These are phyloP conservation scores for Lepidocyrtoides sp. DNA, from an alignment of 2,888 invertebrate species.

Conservation along the genomic window DNA sequence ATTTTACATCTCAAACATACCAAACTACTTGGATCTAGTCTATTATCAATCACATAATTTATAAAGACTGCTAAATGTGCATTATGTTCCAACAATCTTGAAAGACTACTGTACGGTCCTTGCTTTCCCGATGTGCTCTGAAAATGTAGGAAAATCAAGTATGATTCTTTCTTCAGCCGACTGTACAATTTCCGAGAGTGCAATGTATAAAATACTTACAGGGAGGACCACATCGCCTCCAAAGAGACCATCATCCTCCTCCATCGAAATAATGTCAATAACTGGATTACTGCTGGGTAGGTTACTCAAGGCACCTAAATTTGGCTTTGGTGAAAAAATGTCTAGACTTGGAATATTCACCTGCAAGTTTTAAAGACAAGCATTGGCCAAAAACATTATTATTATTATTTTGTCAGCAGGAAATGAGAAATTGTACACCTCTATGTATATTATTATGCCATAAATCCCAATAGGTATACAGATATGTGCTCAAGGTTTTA, in stretches of 20 bases:
- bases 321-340: constrained; percentile 82
- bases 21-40: constrained; percentile 91
- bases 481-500: no score
- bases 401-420: no score
- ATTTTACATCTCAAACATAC: constrained; percentile 87
- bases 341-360: constrained; percentile 81
- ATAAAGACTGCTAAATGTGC: constrained; percentile 98
- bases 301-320: constrained; percentile 77
- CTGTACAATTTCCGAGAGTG: neutral
- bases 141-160: constrained; percentile 85
- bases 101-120: constrained; percentile 95
- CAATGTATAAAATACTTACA: constrained; percentile 32
- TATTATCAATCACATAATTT: constrained; percentile 95
- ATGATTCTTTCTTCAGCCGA: neutral
- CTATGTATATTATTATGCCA: no score
- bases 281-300: constrained; percentile 78
- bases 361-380: constrained; percentile 50
- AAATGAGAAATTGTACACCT: no score
- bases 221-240: constrained; percentile 69
- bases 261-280: constrained; percentile 94
- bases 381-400: no score
- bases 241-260: constrained; percentile 92
- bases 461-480: no score
- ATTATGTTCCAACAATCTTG: constrained; percentile 93
- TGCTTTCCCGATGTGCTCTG: constrained; percentile 93